Evolutionary conservation across 2,797 vertebrate genomes (phyloP), one percentile per base, ranked within the genome.

Genomic region (Parotocinclus haroldoi): DNA sequence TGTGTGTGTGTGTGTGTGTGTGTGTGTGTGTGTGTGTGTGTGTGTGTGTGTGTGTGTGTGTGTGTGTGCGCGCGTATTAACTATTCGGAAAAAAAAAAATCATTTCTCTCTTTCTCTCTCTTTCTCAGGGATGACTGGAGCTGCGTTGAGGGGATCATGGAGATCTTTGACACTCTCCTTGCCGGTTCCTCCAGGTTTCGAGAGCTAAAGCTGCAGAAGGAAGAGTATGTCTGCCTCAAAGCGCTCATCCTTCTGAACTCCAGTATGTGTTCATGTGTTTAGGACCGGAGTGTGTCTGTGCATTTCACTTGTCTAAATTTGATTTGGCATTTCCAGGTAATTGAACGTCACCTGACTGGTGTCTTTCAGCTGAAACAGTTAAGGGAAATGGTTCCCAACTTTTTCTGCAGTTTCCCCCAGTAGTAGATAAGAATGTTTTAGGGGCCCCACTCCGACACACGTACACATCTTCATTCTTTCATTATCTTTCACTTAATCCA

Each of bases 161-260:
- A 98, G 84, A 98, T 98, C 76, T 98, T 99, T 78, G 96, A 98
- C 87, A 97, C 98, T 95, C 90, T 99, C 39, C 84, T 99, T 80
- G 94, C 95, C 1, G 94, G 94, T 14, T 97, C 95, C 7, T 94
- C 96, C 7, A 91, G 96, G 61, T 94, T 99, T 69, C 88, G 96
- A 5, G 96, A 98, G 82, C 85, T 99, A 78, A 96, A 96, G 67
- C 91, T 99, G 27, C 96, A 95, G 85, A 90, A 94, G 74, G 94
- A 95, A 69, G 96, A 98, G 78, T 99, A 96, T 53, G 90, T 98
- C 52, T 99, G 96, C 76, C 93, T 99, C 80, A 99, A 99, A 87
- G 95, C 94, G 83, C 94, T 99, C 92, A 93, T 99, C 74, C 95
- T 99, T 17, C 94, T 99, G 82, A 99, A 98, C 87, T 96, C 96